Conservation (phyloP, 2,113 vertebrate species). For the Grallaria varia region DNA sequence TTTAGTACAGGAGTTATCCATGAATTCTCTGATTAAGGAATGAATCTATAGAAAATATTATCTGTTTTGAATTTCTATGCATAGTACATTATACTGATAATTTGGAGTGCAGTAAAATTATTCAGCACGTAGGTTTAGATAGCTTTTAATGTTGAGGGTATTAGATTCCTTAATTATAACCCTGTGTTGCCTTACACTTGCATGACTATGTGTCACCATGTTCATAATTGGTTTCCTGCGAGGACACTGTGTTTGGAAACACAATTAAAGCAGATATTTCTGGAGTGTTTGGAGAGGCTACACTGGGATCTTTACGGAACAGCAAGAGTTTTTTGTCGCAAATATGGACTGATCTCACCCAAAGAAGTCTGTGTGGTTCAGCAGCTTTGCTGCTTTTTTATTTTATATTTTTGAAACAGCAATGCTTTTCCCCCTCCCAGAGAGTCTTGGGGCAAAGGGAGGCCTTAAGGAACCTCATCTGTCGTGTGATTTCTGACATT, state of each 20-base stretch:
- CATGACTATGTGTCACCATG: background rate
- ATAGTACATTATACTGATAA: background rate
- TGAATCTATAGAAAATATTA: background rate
- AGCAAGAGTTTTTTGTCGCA: background rate
- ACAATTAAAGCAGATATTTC: slow-evolving; percentile 29
- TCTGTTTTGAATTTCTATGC: background rate
- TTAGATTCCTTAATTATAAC: background rate
- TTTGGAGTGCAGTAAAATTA: background rate
- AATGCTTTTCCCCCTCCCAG: background rate
- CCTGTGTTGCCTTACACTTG: background rate
- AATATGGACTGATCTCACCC: background rate
- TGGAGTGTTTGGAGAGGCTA: background rate
- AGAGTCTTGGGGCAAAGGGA: background rate
- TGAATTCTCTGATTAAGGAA: background rate
- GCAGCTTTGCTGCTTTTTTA: background rate
- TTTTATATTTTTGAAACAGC: background rate
- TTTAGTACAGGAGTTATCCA: background rate
- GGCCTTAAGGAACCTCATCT: background rate
- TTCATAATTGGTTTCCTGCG: background rate
- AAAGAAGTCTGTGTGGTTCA: background rate
- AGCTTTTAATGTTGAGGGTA: background rate
- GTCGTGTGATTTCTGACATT: background rate
- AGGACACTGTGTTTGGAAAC: slow-evolving; percentile 4
- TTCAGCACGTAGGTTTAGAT: background rate
- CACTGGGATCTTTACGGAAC: background rate